Evolutionary conservation across 2,888 invertebrate genomes (phyloP).

Genomic region (Melipona beecheii): DNA sequence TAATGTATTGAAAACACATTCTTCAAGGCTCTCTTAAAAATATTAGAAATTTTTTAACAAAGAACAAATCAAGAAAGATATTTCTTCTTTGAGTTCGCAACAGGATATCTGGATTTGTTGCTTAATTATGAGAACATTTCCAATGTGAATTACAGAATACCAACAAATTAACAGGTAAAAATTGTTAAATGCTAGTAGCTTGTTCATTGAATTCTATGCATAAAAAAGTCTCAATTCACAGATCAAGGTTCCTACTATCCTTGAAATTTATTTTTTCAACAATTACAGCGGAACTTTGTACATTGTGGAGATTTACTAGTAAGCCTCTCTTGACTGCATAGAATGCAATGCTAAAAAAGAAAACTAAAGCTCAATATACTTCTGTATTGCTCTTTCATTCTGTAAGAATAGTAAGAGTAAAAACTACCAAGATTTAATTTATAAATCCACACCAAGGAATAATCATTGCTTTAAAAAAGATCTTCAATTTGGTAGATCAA

Average conservation of each 20-base stretch:
- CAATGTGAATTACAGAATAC: constrained; percentile 13
- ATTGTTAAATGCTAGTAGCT: background rate
- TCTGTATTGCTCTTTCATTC: background rate
- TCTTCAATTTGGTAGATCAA: background rate
- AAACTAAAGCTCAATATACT: background rate
- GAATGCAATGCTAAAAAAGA: constrained; percentile 15
- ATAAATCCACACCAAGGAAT: background rate
- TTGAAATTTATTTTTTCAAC: constrained; percentile 43
- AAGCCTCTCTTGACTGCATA: constrained; percentile 3
- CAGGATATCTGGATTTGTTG: background rate
- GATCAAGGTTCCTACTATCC: constrained; percentile 28
- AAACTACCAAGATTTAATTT: background rate
- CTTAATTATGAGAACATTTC: constrained; percentile 29
- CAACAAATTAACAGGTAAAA: background rate
- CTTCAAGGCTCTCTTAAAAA: background rate
- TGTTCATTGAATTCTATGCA: constrained; percentile 39
- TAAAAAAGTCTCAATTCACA: constrained; percentile 4
- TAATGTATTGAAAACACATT: background rate
- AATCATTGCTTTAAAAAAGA: background rate
- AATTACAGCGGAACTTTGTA: constrained; percentile 26
- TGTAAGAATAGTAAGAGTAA: background rate
- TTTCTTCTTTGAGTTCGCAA: constrained; percentile 2
- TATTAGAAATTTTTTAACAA: background rate
- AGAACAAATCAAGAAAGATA: background rate
- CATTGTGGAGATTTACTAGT: background rate